Percentiles rank a stretch among this genome's conserved stretches.
phyloP scores from a whole-genome alignment of 35 echinoderm and acorn worm species.

The Heliocidaris erythrogramma region DNA sequence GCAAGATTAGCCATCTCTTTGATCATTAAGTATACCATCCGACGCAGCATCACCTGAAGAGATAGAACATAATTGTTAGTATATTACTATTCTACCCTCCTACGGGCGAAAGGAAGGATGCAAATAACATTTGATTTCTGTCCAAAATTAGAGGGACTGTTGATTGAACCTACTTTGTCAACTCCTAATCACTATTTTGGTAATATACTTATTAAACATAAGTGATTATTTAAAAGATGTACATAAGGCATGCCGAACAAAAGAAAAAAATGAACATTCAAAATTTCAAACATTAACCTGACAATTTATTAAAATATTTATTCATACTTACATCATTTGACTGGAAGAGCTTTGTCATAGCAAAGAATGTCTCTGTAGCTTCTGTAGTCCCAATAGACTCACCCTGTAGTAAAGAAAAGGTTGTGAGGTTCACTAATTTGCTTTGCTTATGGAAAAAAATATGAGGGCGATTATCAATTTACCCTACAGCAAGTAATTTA shows the following conservation, averaged over 20 bases:
- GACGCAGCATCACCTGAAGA: constrained; percentile 78
- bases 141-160: no score
- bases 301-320: neutral
- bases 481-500: no score
- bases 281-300: neutral
- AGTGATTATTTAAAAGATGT: no score
- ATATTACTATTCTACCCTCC: neutral
- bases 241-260: no score
- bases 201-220: no score
- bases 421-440: neutral
- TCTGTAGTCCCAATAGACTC: constrained; percentile 92
- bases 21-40: constrained; percentile 97
- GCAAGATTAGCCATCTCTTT: constrained; percentile 97
- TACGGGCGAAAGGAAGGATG: no score
- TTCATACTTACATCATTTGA: constrained; percentile 91
- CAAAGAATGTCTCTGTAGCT: constrained; percentile 97
- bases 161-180: no score
- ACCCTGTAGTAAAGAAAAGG: constrained; percentile 55
- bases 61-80: neutral
- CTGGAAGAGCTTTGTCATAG: constrained; percentile 99
- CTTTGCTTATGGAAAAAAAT: neutral
- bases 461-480: neutral
- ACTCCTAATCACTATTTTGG: no score
- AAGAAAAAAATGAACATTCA: neutral
- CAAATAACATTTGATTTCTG: no score